These are phyloP conservation scores for Vidua chalybeata DNA, from an alignment of 2,113 vertebrate species.

Conservation along the genomic window DNA sequence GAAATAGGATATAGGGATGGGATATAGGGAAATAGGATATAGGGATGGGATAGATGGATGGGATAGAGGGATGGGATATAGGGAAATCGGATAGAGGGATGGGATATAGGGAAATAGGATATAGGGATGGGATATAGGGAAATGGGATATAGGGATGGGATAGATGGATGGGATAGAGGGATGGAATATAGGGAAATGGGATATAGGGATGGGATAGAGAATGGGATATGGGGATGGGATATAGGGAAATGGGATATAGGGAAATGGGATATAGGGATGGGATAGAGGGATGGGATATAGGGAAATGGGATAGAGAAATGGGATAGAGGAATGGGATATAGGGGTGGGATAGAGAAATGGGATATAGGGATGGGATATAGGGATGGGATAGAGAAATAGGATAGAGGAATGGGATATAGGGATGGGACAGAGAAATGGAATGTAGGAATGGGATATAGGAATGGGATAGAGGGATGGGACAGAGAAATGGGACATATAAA, in stretches of 20 bases:
- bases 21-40: not conserved
- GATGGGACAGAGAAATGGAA: too few relatives aligned
- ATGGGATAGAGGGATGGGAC: not conserved
- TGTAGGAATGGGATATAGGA: not conserved
- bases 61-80: too few relatives aligned
- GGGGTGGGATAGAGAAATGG: not conserved
- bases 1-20: not conserved
- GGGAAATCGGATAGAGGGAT: too few relatives aligned
- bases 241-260: not conserved
- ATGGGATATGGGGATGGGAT: not conserved
- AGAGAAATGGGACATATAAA: too few relatives aligned
- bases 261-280: accelerated
- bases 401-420: accelerated
- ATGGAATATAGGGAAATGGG: not conserved
- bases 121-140: not conserved
- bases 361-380: not conserved
- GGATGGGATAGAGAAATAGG: not conserved
- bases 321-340: not conserved
- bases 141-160: not conserved
- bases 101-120: not conserved
- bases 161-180: too few relatives aligned
- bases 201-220: not conserved
- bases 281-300: not conserved
- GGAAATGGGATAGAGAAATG: too few relatives aligned
- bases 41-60: too few relatives aligned